Evolutionary conservation across 2,888 invertebrate species (phyloP).

Genomic region (Dryadula phaetusa): DNA sequence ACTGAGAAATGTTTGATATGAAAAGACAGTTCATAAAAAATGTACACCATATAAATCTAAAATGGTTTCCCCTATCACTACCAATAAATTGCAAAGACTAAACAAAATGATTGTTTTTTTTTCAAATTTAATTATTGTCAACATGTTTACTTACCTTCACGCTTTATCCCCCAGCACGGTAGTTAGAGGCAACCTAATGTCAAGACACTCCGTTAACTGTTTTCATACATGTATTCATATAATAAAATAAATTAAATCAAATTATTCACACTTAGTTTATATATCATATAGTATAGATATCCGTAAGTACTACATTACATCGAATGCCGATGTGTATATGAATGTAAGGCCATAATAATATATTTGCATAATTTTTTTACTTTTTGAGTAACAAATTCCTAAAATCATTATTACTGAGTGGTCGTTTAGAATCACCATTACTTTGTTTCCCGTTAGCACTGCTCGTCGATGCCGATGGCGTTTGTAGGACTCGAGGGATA

Average conservation of each 20-base stretch:
- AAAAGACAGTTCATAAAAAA: too few species aligned
- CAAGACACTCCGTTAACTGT: too few species aligned
- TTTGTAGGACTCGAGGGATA: slow-evolving; percentile 75
- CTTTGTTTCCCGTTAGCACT: slow-evolving; percentile 51
- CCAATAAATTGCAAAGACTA: too few species aligned
- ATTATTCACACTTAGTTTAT: slow-evolving; percentile 17
- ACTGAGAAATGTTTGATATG: too few species aligned
- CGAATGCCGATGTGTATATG: background rate
- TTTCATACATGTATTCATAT: too few species aligned
- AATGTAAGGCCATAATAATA: slow-evolving; percentile 1
- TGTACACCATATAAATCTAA: too few species aligned
- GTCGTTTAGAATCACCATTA: slow-evolving; percentile 56
- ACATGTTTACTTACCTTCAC: background rate
- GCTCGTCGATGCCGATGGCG: slow-evolving; percentile 66
- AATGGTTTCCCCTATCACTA: too few species aligned
- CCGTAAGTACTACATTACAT: slow-evolving; percentile 1
- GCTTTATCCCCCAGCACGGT: too few species aligned
- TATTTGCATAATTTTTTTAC: slow-evolving; percentile 42
- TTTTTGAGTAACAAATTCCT: slow-evolving; percentile 79
- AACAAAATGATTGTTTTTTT: too few species aligned
- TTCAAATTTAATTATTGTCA: background rate
- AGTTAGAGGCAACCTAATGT: too few species aligned
- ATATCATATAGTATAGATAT: too few species aligned
- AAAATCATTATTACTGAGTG: slow-evolving; percentile 83
- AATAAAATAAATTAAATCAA: background rate